phyloP scores from a whole-genome alignment of 2,888 invertebrate genomes.

The Ellobium chinense region DNA sequence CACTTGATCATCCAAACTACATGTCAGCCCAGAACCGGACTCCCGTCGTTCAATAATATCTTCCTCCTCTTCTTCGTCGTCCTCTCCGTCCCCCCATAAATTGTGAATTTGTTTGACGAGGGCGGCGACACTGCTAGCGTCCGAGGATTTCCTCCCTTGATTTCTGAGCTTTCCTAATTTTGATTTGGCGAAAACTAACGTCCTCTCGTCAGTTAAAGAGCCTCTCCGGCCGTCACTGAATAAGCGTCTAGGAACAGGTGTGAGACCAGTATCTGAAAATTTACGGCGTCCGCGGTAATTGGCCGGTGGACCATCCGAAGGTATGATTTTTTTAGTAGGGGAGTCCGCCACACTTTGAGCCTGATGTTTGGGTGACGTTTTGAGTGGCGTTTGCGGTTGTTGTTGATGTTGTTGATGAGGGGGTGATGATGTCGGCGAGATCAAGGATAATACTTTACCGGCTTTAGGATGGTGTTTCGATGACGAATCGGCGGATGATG shows the following conservation, averaged over 20 bases:
- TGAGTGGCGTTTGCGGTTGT: no score
- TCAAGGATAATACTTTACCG: neutral
- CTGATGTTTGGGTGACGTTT: conserved; percentile 7
- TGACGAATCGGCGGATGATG: conserved; percentile 18
- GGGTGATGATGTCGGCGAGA: conserved; percentile 22
- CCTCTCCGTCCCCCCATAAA: conserved; percentile 42
- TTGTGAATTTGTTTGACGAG: conserved; percentile 47
- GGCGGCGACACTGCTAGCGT: conserved; percentile 40
- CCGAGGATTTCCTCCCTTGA: conserved; percentile 37
- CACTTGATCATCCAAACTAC: conserved; percentile 40
- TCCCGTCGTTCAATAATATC: neutral
- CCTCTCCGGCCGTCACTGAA: conserved; percentile 36
- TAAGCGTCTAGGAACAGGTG: conserved; percentile 31
- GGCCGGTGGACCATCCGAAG: neutral
- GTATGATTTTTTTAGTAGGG: neutral
- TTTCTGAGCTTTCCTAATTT: conserved; percentile 38
- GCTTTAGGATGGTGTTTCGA: neutral
- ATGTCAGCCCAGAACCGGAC: neutral
- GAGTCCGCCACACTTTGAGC: neutral
- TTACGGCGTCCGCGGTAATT: conserved; percentile 38
- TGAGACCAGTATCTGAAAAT: conserved; percentile 42
- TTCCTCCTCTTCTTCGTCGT: conserved; percentile 11
- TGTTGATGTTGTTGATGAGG: neutral
- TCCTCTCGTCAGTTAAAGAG: conserved; percentile 35
- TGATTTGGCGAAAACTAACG: conserved; percentile 41